Base-by-base conservation (phyloP, 2,888 invertebrate species). In the Caenorhabditis zanzibari region DNA sequence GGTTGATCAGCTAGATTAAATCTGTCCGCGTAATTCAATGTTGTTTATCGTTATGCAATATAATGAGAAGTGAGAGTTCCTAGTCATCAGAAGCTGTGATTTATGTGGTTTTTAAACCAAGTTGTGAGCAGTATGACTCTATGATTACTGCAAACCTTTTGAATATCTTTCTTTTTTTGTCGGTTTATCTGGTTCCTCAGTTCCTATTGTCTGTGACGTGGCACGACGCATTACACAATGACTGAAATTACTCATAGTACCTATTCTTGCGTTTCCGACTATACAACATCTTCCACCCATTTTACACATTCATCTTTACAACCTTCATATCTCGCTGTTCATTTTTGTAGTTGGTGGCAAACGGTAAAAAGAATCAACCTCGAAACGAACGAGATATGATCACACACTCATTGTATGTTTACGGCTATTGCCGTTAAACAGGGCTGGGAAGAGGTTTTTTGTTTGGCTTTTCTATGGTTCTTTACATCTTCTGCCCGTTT, bases 301-400 rank as follows among this genome's bases (percentile, higher is more conserved):
- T 56, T 56, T 66, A 52, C 64, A 75, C 66, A 68, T 68, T 47
- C 64, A 49, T 63, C 28, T 56, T 75, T 75, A 75, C 75, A 75
- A 75, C 74, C 74, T 41, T 54, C 54, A 49, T 26, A 44, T 59
- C 72, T 32, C 19, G 16, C 54, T 66, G 58, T 75, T 75, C 75
- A 68, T 56, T 26, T 74, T 66, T 58, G 74, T 73, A 52, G 71
- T 52, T 44, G 47, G 32, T 41, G 52, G 68, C 38, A 52, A 19
- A 35, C 0, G 32, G 32, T 47, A 35, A 35, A 35, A 47, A 24
- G 59, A 41, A 75, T 66, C 75, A 75, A 75, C 75, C 75, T 75
- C 75, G 56, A 75, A 58, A 66, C 75, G 66, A 58, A 66, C 75
- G 66, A 68, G 75, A 75, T 63, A 24, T 54, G 49, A 49, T 66